Base-by-base conservation (phyloP, 1,140 invertebrate species). In the Trichomalopsis sarcophagae region DNA sequence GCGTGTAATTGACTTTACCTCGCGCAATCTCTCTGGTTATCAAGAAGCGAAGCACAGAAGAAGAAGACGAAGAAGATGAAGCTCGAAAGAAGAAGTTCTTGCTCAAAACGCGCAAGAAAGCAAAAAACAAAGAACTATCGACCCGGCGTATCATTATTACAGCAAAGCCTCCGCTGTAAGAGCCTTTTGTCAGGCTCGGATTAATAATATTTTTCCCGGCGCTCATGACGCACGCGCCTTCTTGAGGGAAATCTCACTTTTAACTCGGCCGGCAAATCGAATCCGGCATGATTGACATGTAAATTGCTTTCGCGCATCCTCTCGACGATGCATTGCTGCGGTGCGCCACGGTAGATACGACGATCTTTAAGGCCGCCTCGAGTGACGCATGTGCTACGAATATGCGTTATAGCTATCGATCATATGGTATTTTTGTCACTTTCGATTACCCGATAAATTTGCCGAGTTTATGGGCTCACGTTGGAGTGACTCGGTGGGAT, bases 251-350 rank as follows among this genome's bases (percentile, higher is more conserved):
- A 77, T 83, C 62, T 83, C 74, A 69, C 55, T 44, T 68, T 76
- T 47, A 76, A 68, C 55, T 69, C 23, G n/a, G 30, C 13, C 21
- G n/a, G 76, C 27, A 84, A 84, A 84, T 84, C 76, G 82, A 84
- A 84, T 84, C 47, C 73, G 14, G 2, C 6, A 30, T 84, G 82
- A 84, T 84, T 78, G 82, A 84, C 82, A 79, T 79, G 76, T 79
- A 79, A 79, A 84, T 84, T 84, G 82, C 75, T 66, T 79, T 83
- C 62, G 62, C 13, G 44, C 13, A 55, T 74, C 36, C 10, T 47
- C 13, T 14, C 17, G 50, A 55, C 55, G 55, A 62, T 62, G 55
- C 17, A 68, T 30, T 21, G 21, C 14, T 79, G n/a, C 69, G 1
- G 11, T 30, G 30, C 68, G 68, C 30, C 5, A 9, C 21, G 23